Evolutionary conservation across 2,797 vertebrate genomes (phyloP).

Genomic region (Alcedo quadribrachys): DNA sequence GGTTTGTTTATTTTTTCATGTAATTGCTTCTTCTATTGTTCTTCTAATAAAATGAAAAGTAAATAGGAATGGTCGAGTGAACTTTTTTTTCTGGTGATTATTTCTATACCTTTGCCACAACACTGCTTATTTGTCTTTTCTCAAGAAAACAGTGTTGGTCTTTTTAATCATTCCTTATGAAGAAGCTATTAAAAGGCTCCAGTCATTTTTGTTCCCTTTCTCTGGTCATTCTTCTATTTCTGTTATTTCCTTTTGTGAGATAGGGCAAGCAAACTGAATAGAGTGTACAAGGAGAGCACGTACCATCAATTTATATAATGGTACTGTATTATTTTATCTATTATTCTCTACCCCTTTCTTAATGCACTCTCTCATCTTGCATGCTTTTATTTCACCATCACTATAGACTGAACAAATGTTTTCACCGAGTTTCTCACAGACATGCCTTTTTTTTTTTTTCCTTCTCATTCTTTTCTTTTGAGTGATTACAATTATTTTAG

Average conservation of each 20-base stretch:
- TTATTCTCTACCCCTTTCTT: slow-evolving; percentile 66
- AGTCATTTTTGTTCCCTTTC: slow-evolving; percentile 50
- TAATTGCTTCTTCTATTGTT: slow-evolving; percentile 40
- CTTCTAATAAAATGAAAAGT: slow-evolving; percentile 42
- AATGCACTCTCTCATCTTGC: slow-evolving; percentile 68
- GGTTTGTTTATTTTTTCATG: background rate
- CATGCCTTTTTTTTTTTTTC: background rate
- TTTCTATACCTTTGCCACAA: slow-evolving; percentile 26
- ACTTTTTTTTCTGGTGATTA: slow-evolving; percentile 6
- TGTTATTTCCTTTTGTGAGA: slow-evolving; percentile 61
- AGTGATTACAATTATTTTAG: slow-evolving; percentile 57
- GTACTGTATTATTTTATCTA: slow-evolving; percentile 65
- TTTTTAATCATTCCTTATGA: slow-evolving; percentile 64
- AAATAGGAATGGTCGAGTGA: slow-evolving; percentile 43
- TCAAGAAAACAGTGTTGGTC: slow-evolving; percentile 44
- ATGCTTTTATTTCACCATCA: slow-evolving; percentile 65
- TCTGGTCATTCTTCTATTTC: slow-evolving; percentile 51
- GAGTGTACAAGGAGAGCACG: slow-evolving; percentile 46
- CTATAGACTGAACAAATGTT: slow-evolving; percentile 54
- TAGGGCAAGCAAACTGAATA: slow-evolving; percentile 53
- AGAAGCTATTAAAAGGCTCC: slow-evolving; percentile 51
- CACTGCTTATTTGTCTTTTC: slow-evolving; percentile 50
- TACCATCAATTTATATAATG: slow-evolving; percentile 67
- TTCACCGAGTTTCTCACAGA: slow-evolving; percentile 36
- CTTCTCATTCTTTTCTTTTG: background rate